Percentiles rank a stretch among this genome's conserved stretches.
These are phyloP conservation scores for Pempheris klunzingeri DNA, from an alignment of 2,797 vertebrate genomes.

Conservation along the genomic window DNA sequence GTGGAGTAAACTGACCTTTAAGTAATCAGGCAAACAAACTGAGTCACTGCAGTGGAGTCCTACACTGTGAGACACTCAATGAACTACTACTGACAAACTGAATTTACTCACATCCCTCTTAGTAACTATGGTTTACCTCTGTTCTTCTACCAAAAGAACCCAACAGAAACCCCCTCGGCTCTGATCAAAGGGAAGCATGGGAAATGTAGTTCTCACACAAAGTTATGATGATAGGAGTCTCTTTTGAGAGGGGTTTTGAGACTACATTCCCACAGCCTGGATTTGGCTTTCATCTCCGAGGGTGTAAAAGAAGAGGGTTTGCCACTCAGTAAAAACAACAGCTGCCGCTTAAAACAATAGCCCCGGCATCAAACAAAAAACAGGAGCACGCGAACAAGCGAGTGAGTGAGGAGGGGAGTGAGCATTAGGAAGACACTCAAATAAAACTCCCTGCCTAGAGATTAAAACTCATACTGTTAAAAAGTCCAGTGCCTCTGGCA, in stretches of 20 bases:
- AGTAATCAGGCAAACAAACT: slow-evolving; percentile 81
- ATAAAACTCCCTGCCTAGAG: slow-evolving; percentile 68
- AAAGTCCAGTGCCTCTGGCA: slow-evolving; percentile 60
- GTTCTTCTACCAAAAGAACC: slow-evolving; percentile 39
- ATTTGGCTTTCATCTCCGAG: slow-evolving; percentile 83
- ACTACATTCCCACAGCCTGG: slow-evolving; percentile 76
- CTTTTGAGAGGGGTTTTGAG: slow-evolving; percentile 75
- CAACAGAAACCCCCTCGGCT: slow-evolving; percentile 56
- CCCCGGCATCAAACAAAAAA: slow-evolving; percentile 77
- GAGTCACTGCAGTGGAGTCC: slow-evolving; percentile 62
- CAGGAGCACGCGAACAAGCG: slow-evolving; percentile 35
- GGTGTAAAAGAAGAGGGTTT: slow-evolving; percentile 76
- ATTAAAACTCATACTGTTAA: slow-evolving; percentile 65
- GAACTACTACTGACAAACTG: slow-evolving; percentile 70
- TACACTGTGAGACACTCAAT: slow-evolving; percentile 59
- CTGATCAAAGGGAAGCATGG: slow-evolving; percentile 81
- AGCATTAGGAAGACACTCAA: slow-evolving; percentile 62
- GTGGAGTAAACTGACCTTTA: slow-evolving; percentile 78
- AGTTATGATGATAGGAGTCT: slow-evolving; percentile 76
- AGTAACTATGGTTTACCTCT: slow-evolving; percentile 40
- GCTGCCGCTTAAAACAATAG: slow-evolving; percentile 86
- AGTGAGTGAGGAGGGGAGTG: slow-evolving; percentile 27
- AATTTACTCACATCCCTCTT: slow-evolving; percentile 66
- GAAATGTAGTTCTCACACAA: slow-evolving; percentile 81
- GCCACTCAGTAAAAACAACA: slow-evolving; percentile 85